Conservation (phyloP, 37 sponge, comb jelly and placozoan genomes). For the Tethya wilhelma region DNA sequence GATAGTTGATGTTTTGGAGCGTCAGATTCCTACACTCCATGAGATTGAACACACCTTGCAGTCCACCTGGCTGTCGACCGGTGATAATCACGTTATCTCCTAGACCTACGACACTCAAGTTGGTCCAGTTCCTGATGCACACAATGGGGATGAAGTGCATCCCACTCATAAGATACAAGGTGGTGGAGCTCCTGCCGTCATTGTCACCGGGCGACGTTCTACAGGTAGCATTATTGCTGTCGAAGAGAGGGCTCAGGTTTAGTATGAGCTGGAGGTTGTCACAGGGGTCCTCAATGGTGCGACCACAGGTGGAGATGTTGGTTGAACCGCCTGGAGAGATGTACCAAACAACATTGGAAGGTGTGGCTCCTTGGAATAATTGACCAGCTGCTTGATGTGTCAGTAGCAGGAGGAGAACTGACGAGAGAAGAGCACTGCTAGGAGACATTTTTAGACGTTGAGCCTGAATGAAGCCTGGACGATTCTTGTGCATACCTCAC, state of each 20-base stretch:
- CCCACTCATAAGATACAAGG: conserved; percentile 34
- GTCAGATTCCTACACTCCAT: conserved; percentile 46
- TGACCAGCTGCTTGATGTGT: no score
- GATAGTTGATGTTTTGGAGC: conserved; percentile 41
- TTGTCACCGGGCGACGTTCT: background rate
- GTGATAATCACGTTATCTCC: conserved; percentile 9
- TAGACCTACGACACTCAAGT: conserved; percentile 30
- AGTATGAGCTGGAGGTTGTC: conserved; percentile 33
- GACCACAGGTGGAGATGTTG: conserved; percentile 37
- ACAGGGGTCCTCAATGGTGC: conserved; percentile 27
- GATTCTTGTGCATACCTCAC: no score
- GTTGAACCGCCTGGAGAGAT: conserved; percentile 31
- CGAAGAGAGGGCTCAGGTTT: conserved; percentile 11
- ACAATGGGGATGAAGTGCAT: conserved; percentile 10
- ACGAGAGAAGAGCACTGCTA: no score
- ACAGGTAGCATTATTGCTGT: background rate
- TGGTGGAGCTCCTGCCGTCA: conserved; percentile 34
- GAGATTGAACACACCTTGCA: conserved; percentile 37
- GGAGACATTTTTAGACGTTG: no score
- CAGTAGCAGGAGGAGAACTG: no score
- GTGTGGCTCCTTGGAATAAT: no score
- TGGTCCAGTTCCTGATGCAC: conserved; percentile 54
- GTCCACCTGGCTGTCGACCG: background rate
- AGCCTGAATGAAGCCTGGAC: no score
- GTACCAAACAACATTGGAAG: conserved; percentile 46